Base-by-base conservation (phyloP, 2,113 vertebrate species). In the Leptosomus discolor region DNA sequence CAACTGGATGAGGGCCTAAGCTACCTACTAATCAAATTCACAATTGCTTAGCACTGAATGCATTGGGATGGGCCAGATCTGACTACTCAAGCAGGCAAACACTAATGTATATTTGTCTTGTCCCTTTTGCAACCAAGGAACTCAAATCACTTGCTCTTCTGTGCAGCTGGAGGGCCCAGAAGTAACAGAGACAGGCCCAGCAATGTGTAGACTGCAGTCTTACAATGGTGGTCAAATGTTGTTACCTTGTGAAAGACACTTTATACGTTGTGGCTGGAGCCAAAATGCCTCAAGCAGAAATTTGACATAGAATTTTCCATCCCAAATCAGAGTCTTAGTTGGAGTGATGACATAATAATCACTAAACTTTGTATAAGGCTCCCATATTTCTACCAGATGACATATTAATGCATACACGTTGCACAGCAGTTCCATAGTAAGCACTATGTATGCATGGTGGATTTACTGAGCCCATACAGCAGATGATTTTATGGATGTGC, bases 361-460 rank as follows among this genome's bases (percentile, higher is more conserved):
- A 45, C 34, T 63, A 75, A 71, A 68, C 8, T 70, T 57, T 63
- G 71, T 51, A 27, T 29, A 37, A 74, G 54, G 34, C 26, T 77
- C 15, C 37, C 4, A 6, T 74, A 54, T 89, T 92, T 77, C 41
- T 58, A 74, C 54, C 56, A 96, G 80, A 84, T 81, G 60, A 63
- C 0, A 0, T 46, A 50, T 69, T 22, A 70, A 36, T 0, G 0
- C 13, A 10, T 14, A 15, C 0, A 0, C 63, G 51, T 23, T 76
- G 58, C 10, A 3, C 67, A 92, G 75, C 45, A 57, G 71, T 39
- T 79, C 43, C 1, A 2, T 3, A 45, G 16, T 3, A 5, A 76
- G 26, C 26, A 14, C 9, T 24, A 39, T 0, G 1, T 17, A 32
- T 1, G 3, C 24, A n/a, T 2, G 0, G 26, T 48, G 37, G 16